Conservation (phyloP, 1,140 invertebrate species). For the Drosophila lini region DNA sequence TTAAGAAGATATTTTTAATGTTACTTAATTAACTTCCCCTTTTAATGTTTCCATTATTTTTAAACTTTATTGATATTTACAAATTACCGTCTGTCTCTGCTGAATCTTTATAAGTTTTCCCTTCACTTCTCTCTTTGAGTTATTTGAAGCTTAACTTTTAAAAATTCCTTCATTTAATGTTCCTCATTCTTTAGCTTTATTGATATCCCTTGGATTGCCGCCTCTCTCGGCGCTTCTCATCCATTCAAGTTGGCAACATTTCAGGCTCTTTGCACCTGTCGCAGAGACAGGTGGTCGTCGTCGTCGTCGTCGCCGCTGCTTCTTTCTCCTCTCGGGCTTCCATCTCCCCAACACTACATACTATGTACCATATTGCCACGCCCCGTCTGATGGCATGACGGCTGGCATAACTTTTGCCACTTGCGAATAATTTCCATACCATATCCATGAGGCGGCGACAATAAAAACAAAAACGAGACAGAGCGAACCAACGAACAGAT, state of each 20-base stretch:
- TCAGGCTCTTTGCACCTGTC: constrained; percentile 31
- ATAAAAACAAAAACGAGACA: constrained; percentile 67
- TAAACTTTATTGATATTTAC: constrained; percentile 1
- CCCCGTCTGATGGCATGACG: constrained; percentile 46
- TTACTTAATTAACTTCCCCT: background rate
- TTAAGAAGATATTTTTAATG: background rate
- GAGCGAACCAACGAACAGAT: constrained; percentile 45
- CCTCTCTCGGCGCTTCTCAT: constrained; percentile 22
- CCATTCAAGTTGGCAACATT: constrained; percentile 4
- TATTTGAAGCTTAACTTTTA: constrained; percentile 3
- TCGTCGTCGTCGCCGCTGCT: too few species aligned
- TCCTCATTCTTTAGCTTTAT: constrained; percentile 31
- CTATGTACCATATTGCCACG: constrained; percentile 34
- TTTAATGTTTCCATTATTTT: background rate
- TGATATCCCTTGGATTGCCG: constrained; percentile 19
- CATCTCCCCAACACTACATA: constrained; percentile 2
- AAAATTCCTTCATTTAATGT: constrained; percentile 25
- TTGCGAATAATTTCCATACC: constrained; percentile 78
- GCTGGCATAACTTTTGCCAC: constrained; percentile 67
- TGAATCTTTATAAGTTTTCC: background rate
- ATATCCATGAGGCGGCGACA: constrained; percentile 55
- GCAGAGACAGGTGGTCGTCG: constrained; percentile 62
- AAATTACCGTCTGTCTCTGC: background rate
- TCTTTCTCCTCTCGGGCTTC: background rate
- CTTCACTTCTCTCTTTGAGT: background rate